Evolutionary conservation across 2,113 vertebrate species (phyloP), one percentile per base, ranked within the genome.

Genomic region (Chaetops frenatus): DNA sequence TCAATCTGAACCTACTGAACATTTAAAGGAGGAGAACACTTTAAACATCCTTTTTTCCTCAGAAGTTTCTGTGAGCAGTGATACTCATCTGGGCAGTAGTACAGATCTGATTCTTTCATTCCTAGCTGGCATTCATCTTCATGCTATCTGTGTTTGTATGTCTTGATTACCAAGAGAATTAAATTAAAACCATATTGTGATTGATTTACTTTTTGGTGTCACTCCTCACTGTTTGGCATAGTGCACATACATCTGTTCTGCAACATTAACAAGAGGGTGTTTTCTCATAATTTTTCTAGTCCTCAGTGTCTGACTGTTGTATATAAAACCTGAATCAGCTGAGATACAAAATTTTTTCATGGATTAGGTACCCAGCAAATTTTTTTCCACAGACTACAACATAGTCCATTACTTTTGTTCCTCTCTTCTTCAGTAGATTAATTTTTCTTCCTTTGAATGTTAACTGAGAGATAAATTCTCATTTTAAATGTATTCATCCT

Each of bases 281-380:
- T 97, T 96, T 86, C 70, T 92, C 27, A 48, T 86, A 28, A 38
- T 77, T 76, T 92, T 86, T 69, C 47, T 81, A 58, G 84, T 35
- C 27, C 12, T 51, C 29, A 29, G 21, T 67, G 9, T 92, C 73
- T 57, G n/a, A 40, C 72, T 66, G 5, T 48, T 69, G 23, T 42
- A 1, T 25, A 40, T 85, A 72, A 6, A 90, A 5, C 66, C 9
- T 38, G 42, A 23, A 11, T 82, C 40, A 90, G 38, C 12, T 60
- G 27, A 92, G 60, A 36, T 57, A 22, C 18, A 69, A 54, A 56
- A 53, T 92, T 84, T 86, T 10, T 79, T 83, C 17, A 69, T 93
- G 54, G 60, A 66, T 89, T 65, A 93, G 33, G 45, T 47, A 90
- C 15, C 16, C 25, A 78, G 21, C 15, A 91, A 83, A 7, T 10